Conservation (phyloP, 2,888 invertebrate genomes). For the Psococerastis gibbosa region DNA sequence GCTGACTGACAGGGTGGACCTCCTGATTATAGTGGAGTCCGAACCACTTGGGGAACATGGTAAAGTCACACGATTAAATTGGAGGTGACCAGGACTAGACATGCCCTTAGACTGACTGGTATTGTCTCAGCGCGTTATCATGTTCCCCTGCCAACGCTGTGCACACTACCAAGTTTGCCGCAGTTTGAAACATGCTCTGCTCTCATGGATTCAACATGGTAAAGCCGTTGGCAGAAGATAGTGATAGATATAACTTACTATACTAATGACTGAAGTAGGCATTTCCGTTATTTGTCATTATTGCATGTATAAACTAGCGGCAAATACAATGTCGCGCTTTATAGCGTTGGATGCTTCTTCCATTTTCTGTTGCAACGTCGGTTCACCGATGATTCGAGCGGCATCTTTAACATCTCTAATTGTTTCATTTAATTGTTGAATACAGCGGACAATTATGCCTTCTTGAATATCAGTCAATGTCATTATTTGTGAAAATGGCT, state of each 20-base stretch:
- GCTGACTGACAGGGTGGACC: too few species aligned
- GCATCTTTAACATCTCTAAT: constrained; percentile 82
- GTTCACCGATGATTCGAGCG: constrained; percentile 83
- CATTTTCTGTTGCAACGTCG: constrained; percentile 82
- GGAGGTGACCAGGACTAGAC: too few species aligned
- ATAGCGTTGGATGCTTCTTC: constrained; percentile 83
- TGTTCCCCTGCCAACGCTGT: too few species aligned
- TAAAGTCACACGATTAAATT: too few species aligned
- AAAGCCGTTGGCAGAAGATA: too few species aligned
- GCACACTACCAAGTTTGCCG: too few species aligned
- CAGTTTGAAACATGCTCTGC: too few species aligned
- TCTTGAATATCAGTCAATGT: constrained; percentile 86
- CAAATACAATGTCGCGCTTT: constrained; percentile 94
- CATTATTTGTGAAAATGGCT: constrained; percentile 89
- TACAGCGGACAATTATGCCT: constrained; percentile 92
- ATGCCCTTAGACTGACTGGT: too few species aligned
- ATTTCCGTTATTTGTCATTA: background rate
- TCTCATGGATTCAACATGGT: too few species aligned
- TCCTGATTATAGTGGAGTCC: too few species aligned
- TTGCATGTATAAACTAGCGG: constrained; percentile 73
- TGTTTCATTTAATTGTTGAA: constrained; percentile 88
- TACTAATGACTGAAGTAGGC: background rate
- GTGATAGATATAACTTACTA: background rate
- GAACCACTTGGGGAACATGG: too few species aligned
- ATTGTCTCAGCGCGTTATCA: too few species aligned